These are phyloP conservation scores for Archaeoteleia sp. DNA, from an alignment of 2,888 invertebrate genomes.

Conservation along the genomic window DNA sequence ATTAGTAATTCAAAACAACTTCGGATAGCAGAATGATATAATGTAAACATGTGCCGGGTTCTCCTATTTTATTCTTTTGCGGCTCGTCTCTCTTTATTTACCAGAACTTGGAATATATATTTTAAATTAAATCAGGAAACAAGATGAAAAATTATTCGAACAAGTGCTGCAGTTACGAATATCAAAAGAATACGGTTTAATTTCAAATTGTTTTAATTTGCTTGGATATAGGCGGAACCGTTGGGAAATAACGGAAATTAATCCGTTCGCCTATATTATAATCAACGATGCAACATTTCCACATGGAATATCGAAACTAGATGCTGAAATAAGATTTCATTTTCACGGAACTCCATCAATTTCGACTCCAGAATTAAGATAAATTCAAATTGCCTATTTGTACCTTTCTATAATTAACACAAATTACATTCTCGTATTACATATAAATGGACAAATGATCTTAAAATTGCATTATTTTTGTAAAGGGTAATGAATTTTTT, in stretches of 20 bases:
- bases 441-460: no score
- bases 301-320: slow-evolving; percentile 8
- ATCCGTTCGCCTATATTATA: slow-evolving; percentile 5
- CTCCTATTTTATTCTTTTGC: slow-evolving; percentile 18
- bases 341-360: slow-evolving; percentile 2
- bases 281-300: slow-evolving; percentile 9
- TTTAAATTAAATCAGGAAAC: slow-evolving; percentile 39
- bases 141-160: slow-evolving; percentile 40
- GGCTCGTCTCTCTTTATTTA: slow-evolving; percentile 37
- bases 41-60: background rate
- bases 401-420: no score
- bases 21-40: no score
- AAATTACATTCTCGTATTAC: no score
- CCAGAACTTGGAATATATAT: slow-evolving; percentile 27
- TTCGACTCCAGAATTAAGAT: no score
- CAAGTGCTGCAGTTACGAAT: slow-evolving; percentile 31
- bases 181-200: slow-evolving; percentile 36
- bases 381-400: no score
- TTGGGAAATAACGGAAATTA: slow-evolving; percentile 24
- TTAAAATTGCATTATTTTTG: no score
- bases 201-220: slow-evolving; percentile 34
- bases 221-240: slow-evolving; percentile 1
- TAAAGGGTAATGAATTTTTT: no score
- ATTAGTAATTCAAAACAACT: slow-evolving; percentile 33
- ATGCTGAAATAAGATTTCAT: background rate